Evolutionary conservation across 2,113 vertebrate genomes (phyloP), one percentile per base, ranked within the genome.

Genomic region (Tragelaphus imberbis): DNA sequence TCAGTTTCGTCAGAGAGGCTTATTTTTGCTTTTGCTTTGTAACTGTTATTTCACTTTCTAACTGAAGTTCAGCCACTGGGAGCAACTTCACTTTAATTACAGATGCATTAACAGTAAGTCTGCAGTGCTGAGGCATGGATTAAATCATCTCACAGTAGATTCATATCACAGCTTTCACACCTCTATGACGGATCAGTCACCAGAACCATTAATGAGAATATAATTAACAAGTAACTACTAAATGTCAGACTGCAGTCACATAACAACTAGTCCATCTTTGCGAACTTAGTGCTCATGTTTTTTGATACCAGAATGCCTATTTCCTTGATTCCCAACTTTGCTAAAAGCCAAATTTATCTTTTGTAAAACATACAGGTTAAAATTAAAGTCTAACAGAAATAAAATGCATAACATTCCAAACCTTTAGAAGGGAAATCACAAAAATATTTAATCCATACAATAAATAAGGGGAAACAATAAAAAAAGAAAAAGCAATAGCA

Each of bases 151-250:
- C 21, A 56, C n/a, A 81, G 61, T 17, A 80, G 23, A 84, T 77
- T 93, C 93, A 68, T 36, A 59, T 40, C 71, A 97, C 71, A 97
- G 25, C 56, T 19, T 58, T 93, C 81, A 68, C 40, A 88, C 82
- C 30, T 96, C 79, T 56, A 21, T 75, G 82, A 95, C 30, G 5
- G 28, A 81, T 90, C 30, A 61, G 36, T 92, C 92, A 33, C 56
- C 88, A 89, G 44, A 95, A 80, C 28, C 71, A 95, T 49, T 93
- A 84, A 81, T 82, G 91, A 93, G 19, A 94, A 56, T 90, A 16
- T 85, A 91, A 95, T 95, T 96, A 90, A 53, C 61, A 96, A 92
- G 56, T 28, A 88, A 51, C 85, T 93, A 94, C 55, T 44, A 94
- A 85, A 96, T n/a, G 15, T 89, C 51, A 86, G 40, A 61, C 7